Evolutionary conservation across 2,797 vertebrate species (phyloP).

Genomic region (Perodicticus potto): DNA sequence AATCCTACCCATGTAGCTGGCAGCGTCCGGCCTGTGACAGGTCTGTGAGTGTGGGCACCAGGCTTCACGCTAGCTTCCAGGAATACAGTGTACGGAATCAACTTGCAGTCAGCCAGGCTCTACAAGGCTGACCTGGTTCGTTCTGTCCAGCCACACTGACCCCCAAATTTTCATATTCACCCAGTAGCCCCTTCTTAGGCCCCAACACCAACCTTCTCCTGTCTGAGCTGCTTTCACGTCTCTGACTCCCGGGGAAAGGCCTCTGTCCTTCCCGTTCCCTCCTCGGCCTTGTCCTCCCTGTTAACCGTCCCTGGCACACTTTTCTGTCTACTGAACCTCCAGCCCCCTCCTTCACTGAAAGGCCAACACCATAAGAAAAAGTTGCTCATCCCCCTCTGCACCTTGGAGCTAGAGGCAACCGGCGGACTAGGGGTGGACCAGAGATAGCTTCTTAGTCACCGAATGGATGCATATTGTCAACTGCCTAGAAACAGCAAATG

Average conservation of each 20-base stretch:
- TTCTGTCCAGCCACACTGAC: neutral
- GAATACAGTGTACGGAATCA: neutral
- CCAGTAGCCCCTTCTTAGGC: neutral
- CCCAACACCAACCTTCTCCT: neutral
- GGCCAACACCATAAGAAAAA: neutral
- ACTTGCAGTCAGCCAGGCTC: neutral
- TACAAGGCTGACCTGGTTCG: neutral
- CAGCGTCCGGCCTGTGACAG: neutral
- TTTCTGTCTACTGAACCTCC: neutral
- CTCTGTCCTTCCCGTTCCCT: neutral
- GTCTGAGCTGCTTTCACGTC: neutral
- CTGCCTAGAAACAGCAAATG: constrained; percentile 8
- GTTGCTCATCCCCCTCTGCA: neutral
- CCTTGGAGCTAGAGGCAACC: neutral
- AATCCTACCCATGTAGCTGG: neutral
- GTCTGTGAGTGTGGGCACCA: neutral
- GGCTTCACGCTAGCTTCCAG: neutral
- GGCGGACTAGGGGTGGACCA: neutral
- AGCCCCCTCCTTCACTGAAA: neutral
- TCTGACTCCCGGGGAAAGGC: neutral
- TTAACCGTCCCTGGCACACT: neutral
- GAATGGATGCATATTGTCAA: constrained; percentile 21
- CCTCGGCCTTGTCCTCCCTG: neutral
- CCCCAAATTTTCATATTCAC: neutral
- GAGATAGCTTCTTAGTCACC: neutral